phyloP scores from a whole-genome alignment of 2,797 vertebrate species.

The Fistularia commersonii region DNA sequence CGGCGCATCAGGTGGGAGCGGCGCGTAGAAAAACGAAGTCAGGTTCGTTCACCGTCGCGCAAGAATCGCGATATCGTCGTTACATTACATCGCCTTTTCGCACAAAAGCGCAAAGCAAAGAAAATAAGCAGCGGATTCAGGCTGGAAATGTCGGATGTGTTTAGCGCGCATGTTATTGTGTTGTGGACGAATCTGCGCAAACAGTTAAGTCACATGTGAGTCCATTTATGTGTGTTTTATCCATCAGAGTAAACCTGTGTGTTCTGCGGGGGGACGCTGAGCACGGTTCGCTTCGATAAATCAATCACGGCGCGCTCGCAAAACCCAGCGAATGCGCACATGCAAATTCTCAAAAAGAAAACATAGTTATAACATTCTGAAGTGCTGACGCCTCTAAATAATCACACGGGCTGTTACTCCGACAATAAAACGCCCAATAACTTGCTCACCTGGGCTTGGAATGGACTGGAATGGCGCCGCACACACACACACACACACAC shows the following conservation, averaged over 20 bases:
- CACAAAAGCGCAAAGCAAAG: no score
- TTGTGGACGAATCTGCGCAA: conserved; percentile 4
- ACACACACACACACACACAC: conserved; percentile 15
- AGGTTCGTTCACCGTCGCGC: background rate
- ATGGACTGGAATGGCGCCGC: conserved; percentile 20
- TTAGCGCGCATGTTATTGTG: background rate
- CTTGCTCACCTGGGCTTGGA: conserved; percentile 53
- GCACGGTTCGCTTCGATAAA: conserved; percentile 31
- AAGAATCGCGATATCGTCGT: no score
- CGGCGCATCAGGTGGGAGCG: conserved; percentile 10
- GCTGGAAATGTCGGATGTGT: background rate
- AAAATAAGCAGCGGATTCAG: no score
- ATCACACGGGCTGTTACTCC: conserved; percentile 41
- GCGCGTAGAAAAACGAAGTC: conserved; percentile 32
- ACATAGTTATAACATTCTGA: conserved; percentile 41
- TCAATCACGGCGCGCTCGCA: conserved; percentile 29
- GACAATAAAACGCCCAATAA: conserved; percentile 62
- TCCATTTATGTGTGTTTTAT: conserved; percentile 17
- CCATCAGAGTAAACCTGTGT: conserved; percentile 17
- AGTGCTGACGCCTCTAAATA: conserved; percentile 42
- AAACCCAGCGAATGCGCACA: background rate
- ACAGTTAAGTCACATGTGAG: conserved; percentile 4
- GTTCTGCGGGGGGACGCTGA: conserved; percentile 17
- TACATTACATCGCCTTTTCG: no score
- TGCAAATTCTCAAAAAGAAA: conserved; percentile 23